Base-by-base conservation (phyloP, 2,888 invertebrate genomes). In the Diadegma fenestrale region DNA sequence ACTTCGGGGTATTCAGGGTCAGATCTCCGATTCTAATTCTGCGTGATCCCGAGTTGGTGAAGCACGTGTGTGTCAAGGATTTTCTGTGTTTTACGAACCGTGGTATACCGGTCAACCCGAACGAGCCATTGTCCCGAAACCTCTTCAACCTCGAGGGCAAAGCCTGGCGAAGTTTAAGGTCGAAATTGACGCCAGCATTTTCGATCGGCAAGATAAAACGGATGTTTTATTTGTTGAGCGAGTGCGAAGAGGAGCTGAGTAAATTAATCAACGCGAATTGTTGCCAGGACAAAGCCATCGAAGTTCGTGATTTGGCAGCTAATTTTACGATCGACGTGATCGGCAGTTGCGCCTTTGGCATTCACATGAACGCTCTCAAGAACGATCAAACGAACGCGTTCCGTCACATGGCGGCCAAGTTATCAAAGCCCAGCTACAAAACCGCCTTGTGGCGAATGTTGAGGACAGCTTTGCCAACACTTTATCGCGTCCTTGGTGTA, bases 291-390 rank as follows among this genome's bases (percentile, higher is more conserved):
- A 33, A 78, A 43, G 73, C 83, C 48, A 83, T 94, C n/a, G 94
- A 95, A 82, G 91, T 94, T 64, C 93, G 94, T 88, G 94, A 94
- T 78, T 77, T 94, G 80, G 94, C 93, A 78, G 92, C 94, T 2
- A 94, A 94, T 81, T 95, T 94, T 87, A 94, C 94, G n/a, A 94
- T 94, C 82, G 94, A 95, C 89, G 94, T 95, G 1, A 95, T 95
- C 66, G 94, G 95, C 19, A 93, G 93, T 54, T 94, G 94, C 84
- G 94, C 94, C 41, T 95, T 95, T 88, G 95, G 95, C 61, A 93
- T 95, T 87, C 94, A 94, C 82, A 93, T 94, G 86, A 94, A 94
- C 84, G 93, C 94, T 0, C 89, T 94, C 51, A 92, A 89, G 10
- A 89, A 94, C 83, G 90, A 93, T 48, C 90, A 94, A 30, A 94